These are phyloP conservation scores for Pterocles gutturalis DNA, from an alignment of 2,113 vertebrate species.

Conservation along the genomic window DNA sequence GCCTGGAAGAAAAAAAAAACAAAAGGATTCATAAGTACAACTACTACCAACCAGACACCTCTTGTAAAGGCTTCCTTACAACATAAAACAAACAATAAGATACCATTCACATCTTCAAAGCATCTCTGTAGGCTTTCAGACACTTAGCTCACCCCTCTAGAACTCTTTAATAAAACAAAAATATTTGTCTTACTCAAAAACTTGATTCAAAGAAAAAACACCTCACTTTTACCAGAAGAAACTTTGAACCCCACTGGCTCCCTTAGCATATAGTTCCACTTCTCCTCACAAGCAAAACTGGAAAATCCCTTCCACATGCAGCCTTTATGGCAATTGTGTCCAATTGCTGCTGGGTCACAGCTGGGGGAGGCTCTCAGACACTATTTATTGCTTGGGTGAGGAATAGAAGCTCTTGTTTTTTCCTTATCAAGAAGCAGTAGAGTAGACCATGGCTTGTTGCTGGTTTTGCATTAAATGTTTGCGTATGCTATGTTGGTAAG, in stretches of 20 bases:
- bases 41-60: not conserved
- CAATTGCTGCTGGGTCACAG: not conserved
- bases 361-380: not conserved
- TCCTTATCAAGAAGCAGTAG: fast-evolving
- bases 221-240: fast-evolving
- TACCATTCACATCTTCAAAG: not conserved
- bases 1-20: not conserved
- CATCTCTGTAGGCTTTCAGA: not conserved
- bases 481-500: not conserved
- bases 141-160: not conserved
- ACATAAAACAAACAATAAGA: not conserved
- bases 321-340: not conserved
- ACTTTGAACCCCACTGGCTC: fast-evolving
- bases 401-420: fast-evolving
- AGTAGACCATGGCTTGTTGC: not conserved
- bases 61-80: not conserved
- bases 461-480: fast-evolving
- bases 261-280: too few relatives aligned
- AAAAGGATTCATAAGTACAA: not conserved
- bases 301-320: fast-evolving
- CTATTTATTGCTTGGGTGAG: not conserved
- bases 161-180: not conserved
- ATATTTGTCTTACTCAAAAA: not conserved
- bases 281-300: not conserved
- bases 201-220: not conserved